These are phyloP conservation scores for Formica exsecta DNA, from an alignment of 1,140 invertebrate species.

Conservation along the genomic window DNA sequence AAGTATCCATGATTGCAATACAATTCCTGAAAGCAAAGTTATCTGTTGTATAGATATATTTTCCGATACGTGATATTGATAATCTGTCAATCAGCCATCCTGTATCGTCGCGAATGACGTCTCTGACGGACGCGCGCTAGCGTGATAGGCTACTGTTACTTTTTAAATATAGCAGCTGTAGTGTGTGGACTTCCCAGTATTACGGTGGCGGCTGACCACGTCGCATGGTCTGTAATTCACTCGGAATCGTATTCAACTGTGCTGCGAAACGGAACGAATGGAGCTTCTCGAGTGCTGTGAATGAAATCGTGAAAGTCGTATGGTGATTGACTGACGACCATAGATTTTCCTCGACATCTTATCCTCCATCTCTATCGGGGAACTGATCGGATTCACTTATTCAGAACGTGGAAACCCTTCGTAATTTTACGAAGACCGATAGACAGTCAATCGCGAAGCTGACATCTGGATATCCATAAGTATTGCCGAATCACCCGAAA, in stretches of 20 bases:
- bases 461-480: constrained; percentile 5
- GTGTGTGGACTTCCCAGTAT: constrained; percentile 74
- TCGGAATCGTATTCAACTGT: constrained; percentile 28
- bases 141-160: constrained; percentile 61
- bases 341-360: constrained; percentile 40
- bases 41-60: not conserved
- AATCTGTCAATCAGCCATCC: constrained; percentile 24
- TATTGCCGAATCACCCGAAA: constrained; percentile 31
- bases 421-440: constrained; percentile 21
- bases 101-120: constrained; percentile 19
- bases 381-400: constrained; percentile 30
- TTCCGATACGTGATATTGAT: not conserved
- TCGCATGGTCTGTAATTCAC: constrained; percentile 60
- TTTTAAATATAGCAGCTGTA: constrained; percentile 78
- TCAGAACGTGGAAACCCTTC: not conserved
- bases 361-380: constrained; percentile 17
- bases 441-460: not conserved
- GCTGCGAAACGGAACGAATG: not conserved
- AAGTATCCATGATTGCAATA: constrained; percentile 17
- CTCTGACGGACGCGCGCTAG: constrained; percentile 18
- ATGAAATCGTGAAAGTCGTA: constrained; percentile 28
- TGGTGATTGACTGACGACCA: constrained; percentile 39
- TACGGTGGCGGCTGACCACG: constrained; percentile 74
- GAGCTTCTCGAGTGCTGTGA: constrained; percentile 3
- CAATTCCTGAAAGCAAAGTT: not conserved